These are phyloP conservation scores for Eremophila alpestris DNA, from an alignment of 2,797 vertebrate genomes.

Conservation along the genomic window DNA sequence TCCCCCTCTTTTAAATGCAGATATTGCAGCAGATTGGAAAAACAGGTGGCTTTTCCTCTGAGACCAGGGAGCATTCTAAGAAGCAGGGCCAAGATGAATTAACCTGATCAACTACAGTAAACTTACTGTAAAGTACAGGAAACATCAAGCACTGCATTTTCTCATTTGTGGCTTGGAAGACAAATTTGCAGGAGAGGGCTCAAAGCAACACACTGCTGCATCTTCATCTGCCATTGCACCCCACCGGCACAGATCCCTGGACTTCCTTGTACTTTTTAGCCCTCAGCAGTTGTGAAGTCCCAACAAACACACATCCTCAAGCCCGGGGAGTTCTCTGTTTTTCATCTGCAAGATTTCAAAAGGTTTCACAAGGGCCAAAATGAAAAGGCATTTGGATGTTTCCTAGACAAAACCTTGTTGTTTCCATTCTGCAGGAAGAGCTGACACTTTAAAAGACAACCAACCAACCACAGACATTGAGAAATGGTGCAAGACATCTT, in stretches of 20 bases:
- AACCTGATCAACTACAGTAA: not conserved
- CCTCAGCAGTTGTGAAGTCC: not conserved
- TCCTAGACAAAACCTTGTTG: slow-evolving; percentile 35
- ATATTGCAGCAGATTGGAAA: not conserved
- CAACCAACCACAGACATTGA: not conserved
- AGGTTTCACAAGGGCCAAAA: slow-evolving; percentile 21
- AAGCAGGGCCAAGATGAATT: not conserved
- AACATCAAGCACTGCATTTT: not conserved
- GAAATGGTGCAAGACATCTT: not conserved
- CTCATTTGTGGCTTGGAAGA: not conserved
- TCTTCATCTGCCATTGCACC: not conserved
- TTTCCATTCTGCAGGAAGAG: slow-evolving; percentile 22
- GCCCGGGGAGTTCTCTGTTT: not conserved
- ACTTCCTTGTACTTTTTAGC: not conserved
- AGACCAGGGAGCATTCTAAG: not conserved
- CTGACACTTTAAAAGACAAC: slow-evolving; percentile 26
- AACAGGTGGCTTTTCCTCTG: not conserved
- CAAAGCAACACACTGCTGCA: not conserved
- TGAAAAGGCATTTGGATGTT: slow-evolving; percentile 10
- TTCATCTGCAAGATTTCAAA: slow-evolving; percentile 31
- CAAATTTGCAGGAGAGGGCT: not conserved
- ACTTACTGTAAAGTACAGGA: not conserved
- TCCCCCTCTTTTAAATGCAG: not conserved
- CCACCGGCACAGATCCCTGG: not conserved
- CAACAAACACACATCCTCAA: not conserved